phyloP scores from a whole-genome alignment of 2,113 vertebrate species.

The Baryphthengus martii region DNA sequence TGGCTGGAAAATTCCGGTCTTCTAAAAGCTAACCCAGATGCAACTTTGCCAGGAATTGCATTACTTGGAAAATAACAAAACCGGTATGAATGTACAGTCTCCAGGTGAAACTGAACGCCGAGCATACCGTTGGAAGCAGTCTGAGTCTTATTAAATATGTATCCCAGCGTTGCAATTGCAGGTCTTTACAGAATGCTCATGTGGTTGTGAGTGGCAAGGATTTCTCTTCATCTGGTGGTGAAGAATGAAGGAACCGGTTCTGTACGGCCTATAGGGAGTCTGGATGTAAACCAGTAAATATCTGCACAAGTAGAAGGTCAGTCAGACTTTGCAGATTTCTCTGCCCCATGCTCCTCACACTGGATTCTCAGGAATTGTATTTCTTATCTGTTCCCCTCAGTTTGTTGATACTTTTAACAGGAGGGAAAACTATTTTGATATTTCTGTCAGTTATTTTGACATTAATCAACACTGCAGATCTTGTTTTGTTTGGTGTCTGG shows the following conservation, averaged over 20 bases:
- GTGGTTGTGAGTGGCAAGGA: not conserved
- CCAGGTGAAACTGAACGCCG: not conserved
- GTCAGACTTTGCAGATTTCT: not conserved
- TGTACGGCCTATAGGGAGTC: not conserved
- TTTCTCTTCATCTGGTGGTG: not conserved
- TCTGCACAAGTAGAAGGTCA: not conserved
- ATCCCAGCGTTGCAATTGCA: not conserved
- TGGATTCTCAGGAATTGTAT: not conserved
- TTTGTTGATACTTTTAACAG: conserved; percentile 46
- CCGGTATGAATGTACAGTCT: not conserved
- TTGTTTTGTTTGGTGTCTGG: conserved; percentile 64
- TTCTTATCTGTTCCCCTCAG: not conserved
- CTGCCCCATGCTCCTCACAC: not conserved
- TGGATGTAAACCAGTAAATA: not conserved
- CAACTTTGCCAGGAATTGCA: conserved; percentile 9
- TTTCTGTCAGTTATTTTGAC: conserved; percentile 66
- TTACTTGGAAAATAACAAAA: conserved; percentile 25
- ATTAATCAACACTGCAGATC: conserved; percentile 59
- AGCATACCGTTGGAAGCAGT: not conserved
- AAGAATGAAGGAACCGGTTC: not conserved
- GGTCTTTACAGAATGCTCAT: not conserved
- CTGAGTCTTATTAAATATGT: not conserved
- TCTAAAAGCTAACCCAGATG: not conserved
- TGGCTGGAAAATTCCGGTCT: conserved; percentile 21
- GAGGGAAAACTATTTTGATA: conserved; percentile 60